A percentile compares a stretch with the other conserved stretches of the same genome.
phyloP scores from a whole-genome alignment of 2,888 invertebrate genomes.

The Luperina nickerlii region DNA sequence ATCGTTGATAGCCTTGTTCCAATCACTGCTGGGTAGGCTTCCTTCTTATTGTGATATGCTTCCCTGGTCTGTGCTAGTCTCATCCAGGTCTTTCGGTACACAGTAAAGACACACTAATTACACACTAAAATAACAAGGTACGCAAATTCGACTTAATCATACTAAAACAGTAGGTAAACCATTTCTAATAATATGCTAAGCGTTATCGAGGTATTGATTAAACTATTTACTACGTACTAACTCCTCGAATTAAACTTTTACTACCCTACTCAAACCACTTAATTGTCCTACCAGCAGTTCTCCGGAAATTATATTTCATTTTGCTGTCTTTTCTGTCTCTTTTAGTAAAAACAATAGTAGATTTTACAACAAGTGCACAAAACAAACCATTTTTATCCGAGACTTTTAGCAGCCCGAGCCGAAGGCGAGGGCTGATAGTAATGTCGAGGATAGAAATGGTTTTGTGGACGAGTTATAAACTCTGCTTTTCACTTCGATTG shows the following conservation, averaged over 20 bases:
- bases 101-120: not conserved
- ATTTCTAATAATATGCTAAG: constrained; percentile 17
- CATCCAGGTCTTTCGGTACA: not conserved
- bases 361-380: too few species aligned
- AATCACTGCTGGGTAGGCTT: not conserved
- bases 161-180: not conserved
- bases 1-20: not conserved
- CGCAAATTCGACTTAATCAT: not conserved
- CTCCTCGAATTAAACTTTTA: constrained; percentile 41
- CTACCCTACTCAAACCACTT: constrained; percentile 2
- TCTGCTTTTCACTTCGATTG: too few species aligned
- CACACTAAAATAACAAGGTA: not conserved
- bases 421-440: too few species aligned
- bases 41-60: not conserved
- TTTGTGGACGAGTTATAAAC: too few species aligned
- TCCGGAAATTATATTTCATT: constrained; percentile 11
- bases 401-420: too few species aligned
- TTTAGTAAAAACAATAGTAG: not conserved
- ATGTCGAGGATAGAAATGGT: too few species aligned
- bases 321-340: not conserved
- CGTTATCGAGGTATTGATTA: constrained; percentile 20
- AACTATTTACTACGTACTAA: constrained; percentile 41
- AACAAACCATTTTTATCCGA: too few species aligned
- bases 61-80: not conserved
- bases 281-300: constrained; percentile 34